These are phyloP conservation scores for Mesochorus sp. DNA, from an alignment of 2,888 invertebrate genomes.

Conservation along the genomic window DNA sequence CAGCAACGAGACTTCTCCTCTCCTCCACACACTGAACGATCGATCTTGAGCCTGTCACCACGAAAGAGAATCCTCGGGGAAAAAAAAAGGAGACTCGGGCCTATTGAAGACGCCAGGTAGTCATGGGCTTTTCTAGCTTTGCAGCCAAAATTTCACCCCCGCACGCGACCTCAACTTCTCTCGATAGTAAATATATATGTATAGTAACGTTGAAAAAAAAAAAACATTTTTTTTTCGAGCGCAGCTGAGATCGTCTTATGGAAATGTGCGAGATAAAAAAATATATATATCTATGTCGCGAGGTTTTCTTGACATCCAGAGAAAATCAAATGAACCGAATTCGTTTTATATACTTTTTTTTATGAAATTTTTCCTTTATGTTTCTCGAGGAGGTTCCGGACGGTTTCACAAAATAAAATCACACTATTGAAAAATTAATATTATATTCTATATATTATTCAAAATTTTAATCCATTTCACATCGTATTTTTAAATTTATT, in stretches of 20 bases:
- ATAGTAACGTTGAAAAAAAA: conserved; percentile 31
- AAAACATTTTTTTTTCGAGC: conserved; percentile 8
- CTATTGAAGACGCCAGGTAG: conserved; percentile 46
- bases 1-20: not conserved
- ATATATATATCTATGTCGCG: no score
- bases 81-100: conserved; percentile 39
- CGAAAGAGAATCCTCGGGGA: conserved; percentile 46
- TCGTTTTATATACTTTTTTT: not conserved
- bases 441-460: not conserved
- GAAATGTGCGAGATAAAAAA: not conserved
- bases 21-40: conserved; percentile 53
- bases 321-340: not conserved
- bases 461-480: no score
- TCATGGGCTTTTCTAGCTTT: conserved; percentile 1
- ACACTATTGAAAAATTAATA: no score
- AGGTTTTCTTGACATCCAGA: not conserved
- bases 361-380: not conserved
- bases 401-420: no score
- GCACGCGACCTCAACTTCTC: conserved; percentile 54
- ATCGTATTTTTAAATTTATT: no score
- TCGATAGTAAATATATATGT: conserved; percentile 56
- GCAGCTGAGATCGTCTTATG: conserved; percentile 40
- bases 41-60: conserved; percentile 63
- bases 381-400: not conserved
- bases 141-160: conserved; percentile 41